These are phyloP conservation scores for Drosophila meridionalis DNA, from an alignment of 2,888 invertebrate species.

Conservation along the genomic window DNA sequence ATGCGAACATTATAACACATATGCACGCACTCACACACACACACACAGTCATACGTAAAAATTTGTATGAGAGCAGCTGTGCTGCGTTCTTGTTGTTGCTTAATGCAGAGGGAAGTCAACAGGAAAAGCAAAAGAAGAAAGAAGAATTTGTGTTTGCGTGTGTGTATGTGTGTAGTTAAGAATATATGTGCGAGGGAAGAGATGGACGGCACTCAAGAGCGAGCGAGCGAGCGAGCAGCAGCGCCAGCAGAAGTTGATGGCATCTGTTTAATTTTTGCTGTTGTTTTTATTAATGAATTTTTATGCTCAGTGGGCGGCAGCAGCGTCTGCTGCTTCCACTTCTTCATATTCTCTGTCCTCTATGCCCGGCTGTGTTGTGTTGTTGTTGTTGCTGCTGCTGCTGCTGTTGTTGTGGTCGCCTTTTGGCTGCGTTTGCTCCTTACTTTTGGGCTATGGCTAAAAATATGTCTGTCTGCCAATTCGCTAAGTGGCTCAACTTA, in stretches of 20 bases:
- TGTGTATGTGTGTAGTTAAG: slow-evolving; percentile 1
- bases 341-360: slow-evolving; percentile 19
- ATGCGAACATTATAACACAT: slow-evolving; percentile 36
- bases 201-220: neutral
- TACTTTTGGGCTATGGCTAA: slow-evolving; percentile 68
- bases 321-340: slow-evolving; percentile 15
- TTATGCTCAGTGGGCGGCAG: slow-evolving; percentile 57
- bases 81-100: slow-evolving; percentile 21
- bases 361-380: slow-evolving; percentile 14
- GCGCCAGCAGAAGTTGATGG: slow-evolving; percentile 52
- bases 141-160: neutral
- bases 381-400: slow-evolving; percentile 20
- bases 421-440: slow-evolving; percentile 56
- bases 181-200: neutral
- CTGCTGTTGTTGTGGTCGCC: slow-evolving; percentile 32
- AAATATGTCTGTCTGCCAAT: slow-evolving; percentile 78
- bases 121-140: slow-evolving; percentile 20
- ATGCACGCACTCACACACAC: slow-evolving; percentile 1
- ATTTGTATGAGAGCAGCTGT: slow-evolving; percentile 45
- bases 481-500: slow-evolving; percentile 71
- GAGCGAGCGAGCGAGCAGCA: neutral
- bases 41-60: slow-evolving; percentile 51
- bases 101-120: slow-evolving; percentile 30
- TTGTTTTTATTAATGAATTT: slow-evolving; percentile 75
- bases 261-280: slow-evolving; percentile 70